These are phyloP conservation scores for Caenorhabditis auriculariae DNA, from an alignment of 2,888 invertebrate species.

Conservation along the genomic window DNA sequence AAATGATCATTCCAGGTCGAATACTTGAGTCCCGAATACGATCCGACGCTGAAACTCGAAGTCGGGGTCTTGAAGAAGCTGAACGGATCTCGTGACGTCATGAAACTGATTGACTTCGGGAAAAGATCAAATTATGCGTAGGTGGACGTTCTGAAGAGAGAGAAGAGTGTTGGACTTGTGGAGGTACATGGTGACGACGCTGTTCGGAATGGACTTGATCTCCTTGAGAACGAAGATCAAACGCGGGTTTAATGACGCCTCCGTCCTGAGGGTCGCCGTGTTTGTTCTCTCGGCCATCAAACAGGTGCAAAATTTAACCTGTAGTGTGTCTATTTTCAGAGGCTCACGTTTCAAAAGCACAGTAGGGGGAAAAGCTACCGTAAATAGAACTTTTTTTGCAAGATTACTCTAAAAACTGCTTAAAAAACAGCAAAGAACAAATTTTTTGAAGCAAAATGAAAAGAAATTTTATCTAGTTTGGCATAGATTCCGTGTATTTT, in stretches of 20 bases:
- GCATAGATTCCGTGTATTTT: no score
- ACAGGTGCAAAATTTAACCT: no score
- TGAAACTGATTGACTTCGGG: conserved; percentile 22
- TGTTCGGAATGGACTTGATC: conserved; percentile 26
- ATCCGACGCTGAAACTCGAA: conserved; percentile 22
- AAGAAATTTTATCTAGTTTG: no score
- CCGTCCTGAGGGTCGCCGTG: conserved; percentile 16
- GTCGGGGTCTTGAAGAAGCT: conserved; percentile 21
- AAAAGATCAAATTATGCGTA: conserved; percentile 19
- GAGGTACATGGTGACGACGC: conserved; percentile 29
- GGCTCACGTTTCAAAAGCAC: no score
- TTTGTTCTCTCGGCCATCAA: conserved; percentile 27
- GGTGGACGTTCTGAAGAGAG: neutral
- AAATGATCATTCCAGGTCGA: no score
- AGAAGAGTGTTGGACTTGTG: neutral
- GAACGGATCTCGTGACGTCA: conserved; percentile 10
- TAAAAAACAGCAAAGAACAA: no score
- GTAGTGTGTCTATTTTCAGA: no score
- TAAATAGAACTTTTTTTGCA: no score
- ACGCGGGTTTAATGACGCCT: conserved; percentile 25
- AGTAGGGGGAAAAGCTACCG: no score
- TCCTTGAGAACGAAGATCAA: conserved; percentile 17
- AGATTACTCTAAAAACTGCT: no score
- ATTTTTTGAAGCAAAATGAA: no score
- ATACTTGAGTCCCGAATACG: conserved; percentile 16